These are phyloP conservation scores for Alentia gelatinosa DNA, from an alignment of 2,888 invertebrate genomes.

Conservation along the genomic window DNA sequence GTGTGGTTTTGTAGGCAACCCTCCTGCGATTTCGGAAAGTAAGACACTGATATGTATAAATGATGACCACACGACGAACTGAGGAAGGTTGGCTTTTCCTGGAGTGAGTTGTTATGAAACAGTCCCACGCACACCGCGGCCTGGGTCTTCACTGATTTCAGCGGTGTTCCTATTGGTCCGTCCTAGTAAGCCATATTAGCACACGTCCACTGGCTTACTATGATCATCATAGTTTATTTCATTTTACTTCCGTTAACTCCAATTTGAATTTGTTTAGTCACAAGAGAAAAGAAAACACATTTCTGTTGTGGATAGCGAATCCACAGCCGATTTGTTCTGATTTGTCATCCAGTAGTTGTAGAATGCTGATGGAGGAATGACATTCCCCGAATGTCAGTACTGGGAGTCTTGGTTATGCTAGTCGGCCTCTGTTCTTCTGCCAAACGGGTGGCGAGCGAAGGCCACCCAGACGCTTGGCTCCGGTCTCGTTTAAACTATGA, in stretches of 20 bases:
- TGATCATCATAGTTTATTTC: background rate
- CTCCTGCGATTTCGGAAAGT: background rate
- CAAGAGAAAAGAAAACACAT: background rate
- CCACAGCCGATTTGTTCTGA: background rate
- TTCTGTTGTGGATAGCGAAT: background rate
- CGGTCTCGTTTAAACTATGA: background rate
- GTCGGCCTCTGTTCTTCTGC: background rate
- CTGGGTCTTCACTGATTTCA: background rate
- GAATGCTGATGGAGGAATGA: background rate
- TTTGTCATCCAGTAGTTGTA: no score
- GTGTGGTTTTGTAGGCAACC: background rate
- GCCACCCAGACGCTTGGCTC: background rate
- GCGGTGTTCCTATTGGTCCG: background rate
- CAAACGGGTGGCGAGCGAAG: background rate
- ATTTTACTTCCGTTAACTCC: background rate
- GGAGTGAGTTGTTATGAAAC: background rate
- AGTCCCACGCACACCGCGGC: background rate
- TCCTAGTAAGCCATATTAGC: no score
- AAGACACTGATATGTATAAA: slow-evolving; percentile 51
- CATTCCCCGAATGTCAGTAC: background rate
- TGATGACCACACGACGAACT: slow-evolving; percentile 1
- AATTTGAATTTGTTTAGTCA: background rate
- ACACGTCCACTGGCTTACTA: background rate
- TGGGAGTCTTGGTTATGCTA: background rate
- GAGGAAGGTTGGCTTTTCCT: background rate